phyloP scores from a whole-genome alignment of 2,888 invertebrate species.

The Cabera pusaria region DNA sequence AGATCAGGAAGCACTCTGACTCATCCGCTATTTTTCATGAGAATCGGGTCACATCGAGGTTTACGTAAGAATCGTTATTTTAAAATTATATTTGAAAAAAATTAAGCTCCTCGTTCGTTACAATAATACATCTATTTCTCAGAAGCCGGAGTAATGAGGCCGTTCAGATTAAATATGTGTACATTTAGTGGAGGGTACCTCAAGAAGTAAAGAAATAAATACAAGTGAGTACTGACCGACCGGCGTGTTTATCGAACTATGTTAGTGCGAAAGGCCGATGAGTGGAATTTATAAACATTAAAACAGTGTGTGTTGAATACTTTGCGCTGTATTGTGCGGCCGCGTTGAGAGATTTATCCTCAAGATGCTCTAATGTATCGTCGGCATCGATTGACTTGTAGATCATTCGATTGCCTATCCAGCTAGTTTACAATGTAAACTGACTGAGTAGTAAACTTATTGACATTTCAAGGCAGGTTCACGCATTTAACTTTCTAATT shows the following conservation, averaged over 20 bases:
- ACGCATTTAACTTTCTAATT: too few species aligned
- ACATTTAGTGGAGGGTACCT: conserved; percentile 5
- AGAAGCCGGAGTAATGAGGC: conserved; percentile 1
- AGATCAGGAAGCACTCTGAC: conserved; percentile 53
- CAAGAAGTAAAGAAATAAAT: conserved; percentile 20
- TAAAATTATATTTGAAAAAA: conserved; percentile 23
- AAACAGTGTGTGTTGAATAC: conserved; percentile 51
- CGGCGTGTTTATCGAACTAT: conserved; percentile 58
- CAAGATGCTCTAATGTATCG: conserved; percentile 41
- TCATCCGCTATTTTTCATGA: conserved; percentile 58
- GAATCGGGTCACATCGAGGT: conserved; percentile 57
- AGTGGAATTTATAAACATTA: conserved; percentile 69
- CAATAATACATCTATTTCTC: conserved; percentile 10
- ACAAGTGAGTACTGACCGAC: conserved; percentile 41
- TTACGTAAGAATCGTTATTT: conserved; percentile 50
- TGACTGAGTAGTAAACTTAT: too few species aligned
- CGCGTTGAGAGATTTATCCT: conserved; percentile 67
- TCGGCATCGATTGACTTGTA: conserved; percentile 47
- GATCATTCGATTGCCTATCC: conserved; percentile 33
- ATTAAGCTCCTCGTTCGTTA: conserved; percentile 1
- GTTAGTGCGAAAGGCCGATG: conserved; percentile 62
- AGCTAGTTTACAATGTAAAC: conserved; percentile 10
- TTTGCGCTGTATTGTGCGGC: conserved; percentile 44
- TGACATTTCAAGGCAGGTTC: too few species aligned
- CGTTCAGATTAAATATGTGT: conserved; percentile 4